A percentile compares a stretch with the other conserved stretches of the same genome.
Evolutionary conservation across 2,797 vertebrate species (phyloP).

Genomic region (Poecilia wingei): DNA sequence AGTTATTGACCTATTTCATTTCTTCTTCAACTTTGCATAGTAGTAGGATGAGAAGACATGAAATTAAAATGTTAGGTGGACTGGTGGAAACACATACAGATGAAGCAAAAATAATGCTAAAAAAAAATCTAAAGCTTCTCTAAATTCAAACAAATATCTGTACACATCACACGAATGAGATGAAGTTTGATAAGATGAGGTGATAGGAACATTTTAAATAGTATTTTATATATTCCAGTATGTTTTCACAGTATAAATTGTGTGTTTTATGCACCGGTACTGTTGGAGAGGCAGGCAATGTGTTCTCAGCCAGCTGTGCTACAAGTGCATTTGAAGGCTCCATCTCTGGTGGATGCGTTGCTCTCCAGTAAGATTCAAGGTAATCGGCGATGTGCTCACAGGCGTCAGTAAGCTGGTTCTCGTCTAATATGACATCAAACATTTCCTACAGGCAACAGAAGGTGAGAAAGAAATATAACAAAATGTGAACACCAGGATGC

Average conservation of each 20-base stretch:
- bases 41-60: conserved; percentile 61
- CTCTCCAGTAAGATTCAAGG: conserved; percentile 97
- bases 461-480: neutral
- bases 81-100: conserved; percentile 31
- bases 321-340: conserved; percentile 87
- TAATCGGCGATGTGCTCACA: conserved; percentile 98
- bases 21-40: conserved; percentile 76
- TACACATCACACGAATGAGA: conserved; percentile 29
- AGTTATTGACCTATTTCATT: conserved; percentile 70
- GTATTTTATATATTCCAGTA: neutral
- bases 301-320: conserved; percentile 89
- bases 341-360: conserved; percentile 92
- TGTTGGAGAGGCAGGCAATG: conserved; percentile 87
- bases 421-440: conserved; percentile 97
- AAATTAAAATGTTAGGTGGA: conserved; percentile 73
- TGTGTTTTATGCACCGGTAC: conserved; percentile 57
- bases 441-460: conserved; percentile 84
- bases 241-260: neutral
- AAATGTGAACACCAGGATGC: neutral
- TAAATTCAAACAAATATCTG: conserved; percentile 20
- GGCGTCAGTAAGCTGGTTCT: conserved; percentile 97
- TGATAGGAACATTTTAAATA: conserved; percentile 17
- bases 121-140: neutral
- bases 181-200: conserved; percentile 40
- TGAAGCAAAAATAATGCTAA: conserved; percentile 9